phyloP scores from a whole-genome alignment of 2,797 vertebrate genomes.

The Champsocephalus gunnari region DNA sequence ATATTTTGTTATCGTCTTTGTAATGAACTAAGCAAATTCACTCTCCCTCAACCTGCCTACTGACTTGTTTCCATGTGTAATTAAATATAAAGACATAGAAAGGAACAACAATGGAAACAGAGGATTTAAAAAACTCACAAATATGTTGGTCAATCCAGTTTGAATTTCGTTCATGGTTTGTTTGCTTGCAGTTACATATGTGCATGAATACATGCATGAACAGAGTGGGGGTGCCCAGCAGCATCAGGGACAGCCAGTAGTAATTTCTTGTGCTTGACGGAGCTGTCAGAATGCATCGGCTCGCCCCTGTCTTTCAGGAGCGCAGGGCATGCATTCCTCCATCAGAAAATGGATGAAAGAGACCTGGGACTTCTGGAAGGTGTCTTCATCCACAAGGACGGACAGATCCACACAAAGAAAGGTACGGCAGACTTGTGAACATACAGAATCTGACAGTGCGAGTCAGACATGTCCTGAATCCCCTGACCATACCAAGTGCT shows the following conservation, averaged over 20 bases:
- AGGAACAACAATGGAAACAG: background rate
- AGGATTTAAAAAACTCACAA: background rate
- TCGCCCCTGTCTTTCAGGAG: conserved; percentile 45
- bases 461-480: conserved; percentile 35
- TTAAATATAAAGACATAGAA: background rate
- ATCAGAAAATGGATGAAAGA: conserved; percentile 51
- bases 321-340: conserved; percentile 58
- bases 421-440: conserved; percentile 55
- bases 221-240: conserved; percentile 50
- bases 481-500: conserved; percentile 29
- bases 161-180: background rate
- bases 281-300: conserved; percentile 83
- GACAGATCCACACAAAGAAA: conserved; percentile 55
- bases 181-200: background rate
- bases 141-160: background rate
- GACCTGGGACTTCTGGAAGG: conserved; percentile 53
- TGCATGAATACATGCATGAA: conserved; percentile 21
- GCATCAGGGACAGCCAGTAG: conserved; percentile 73
- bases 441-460: conserved; percentile 65
- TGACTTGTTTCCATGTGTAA: conserved; percentile 20
- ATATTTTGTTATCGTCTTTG: conserved; percentile 1
- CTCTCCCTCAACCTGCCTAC: conserved; percentile 43
- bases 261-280: conserved; percentile 80
- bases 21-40: conserved; percentile 22
- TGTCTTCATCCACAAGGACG: conserved; percentile 61